These are phyloP conservation scores for Ptychadena robeensis DNA, from an alignment of 2,797 vertebrate genomes.

Conservation along the genomic window DNA sequence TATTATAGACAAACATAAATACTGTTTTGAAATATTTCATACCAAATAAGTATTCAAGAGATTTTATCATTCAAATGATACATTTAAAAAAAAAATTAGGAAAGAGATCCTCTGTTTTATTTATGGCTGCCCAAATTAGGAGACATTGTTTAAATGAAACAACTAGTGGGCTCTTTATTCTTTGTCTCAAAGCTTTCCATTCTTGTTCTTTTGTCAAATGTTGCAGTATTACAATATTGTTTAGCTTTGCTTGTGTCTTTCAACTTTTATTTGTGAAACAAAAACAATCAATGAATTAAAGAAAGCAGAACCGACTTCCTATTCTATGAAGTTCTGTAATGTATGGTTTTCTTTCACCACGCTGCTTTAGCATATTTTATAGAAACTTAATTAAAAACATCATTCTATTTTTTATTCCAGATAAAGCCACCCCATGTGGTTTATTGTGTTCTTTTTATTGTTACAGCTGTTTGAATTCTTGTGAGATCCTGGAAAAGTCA, in stretches of 20 bases:
- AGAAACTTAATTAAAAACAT: slow-evolving; percentile 3
- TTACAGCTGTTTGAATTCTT: not conserved
- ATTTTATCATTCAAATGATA: too few species aligned
- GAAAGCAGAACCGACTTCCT: not conserved
- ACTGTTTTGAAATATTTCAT: too few species aligned
- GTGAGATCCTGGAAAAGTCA: not conserved
- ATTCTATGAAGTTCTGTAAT: not conserved
- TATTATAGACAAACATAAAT: too few species aligned
- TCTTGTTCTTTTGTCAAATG: not conserved
- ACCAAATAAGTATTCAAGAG: too few species aligned
- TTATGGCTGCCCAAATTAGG: too few species aligned
- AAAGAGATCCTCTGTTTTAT: too few species aligned
- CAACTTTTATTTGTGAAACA: not conserved
- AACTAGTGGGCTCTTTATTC: not conserved
- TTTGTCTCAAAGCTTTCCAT: not conserved
- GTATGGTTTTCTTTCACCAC: not conserved
- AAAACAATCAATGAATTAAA: not conserved
- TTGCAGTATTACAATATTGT: not conserved
- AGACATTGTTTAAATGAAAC: not conserved
- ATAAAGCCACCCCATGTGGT: slow-evolving; percentile 9
- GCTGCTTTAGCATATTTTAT: not conserved
- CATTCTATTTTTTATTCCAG: not conserved
- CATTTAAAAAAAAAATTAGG: too few species aligned
- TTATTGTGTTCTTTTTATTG: slow-evolving; percentile 7
- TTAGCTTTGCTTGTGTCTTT: not conserved